A percentile compares a stretch with the other conserved stretches of the same genome.
phyloP scores from a whole-genome alignment of 2,113 vertebrate species.

The Lontra canadensis region DNA sequence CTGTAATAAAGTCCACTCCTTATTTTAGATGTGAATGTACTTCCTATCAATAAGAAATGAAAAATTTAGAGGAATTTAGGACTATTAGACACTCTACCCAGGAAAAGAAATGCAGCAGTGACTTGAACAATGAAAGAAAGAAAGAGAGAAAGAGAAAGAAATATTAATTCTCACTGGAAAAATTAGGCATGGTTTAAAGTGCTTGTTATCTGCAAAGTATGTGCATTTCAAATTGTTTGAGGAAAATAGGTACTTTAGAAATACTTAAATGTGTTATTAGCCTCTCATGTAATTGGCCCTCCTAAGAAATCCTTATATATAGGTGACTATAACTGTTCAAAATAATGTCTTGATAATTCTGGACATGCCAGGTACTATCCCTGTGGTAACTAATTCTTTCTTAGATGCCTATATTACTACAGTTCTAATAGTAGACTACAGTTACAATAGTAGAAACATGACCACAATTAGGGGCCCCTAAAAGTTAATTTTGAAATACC shows the following conservation, averaged over 20 bases:
- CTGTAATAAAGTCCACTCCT: neutral
- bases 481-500: neutral
- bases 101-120: neutral
- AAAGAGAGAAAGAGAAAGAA: neutral
- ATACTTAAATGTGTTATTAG: slow-evolving; percentile 1
- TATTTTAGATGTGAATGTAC: neutral
- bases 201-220: neutral
- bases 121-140: neutral
- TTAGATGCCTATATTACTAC: neutral
- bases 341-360: slow-evolving; percentile 11
- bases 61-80: neutral
- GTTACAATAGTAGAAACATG: neutral
- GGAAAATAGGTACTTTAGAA: neutral
- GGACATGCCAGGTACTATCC: neutral
- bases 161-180: neutral
- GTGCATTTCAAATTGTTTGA: neutral
- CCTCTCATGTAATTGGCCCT: neutral
- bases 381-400: neutral
- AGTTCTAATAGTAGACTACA: neutral
- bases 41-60: neutral
- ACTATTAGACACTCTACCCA: neutral
- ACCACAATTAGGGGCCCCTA: neutral
- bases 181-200: slow-evolving; percentile 16
- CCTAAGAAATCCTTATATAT: neutral
- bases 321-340: neutral